A percentile compares a stretch with the other conserved stretches of the same genome.
These are phyloP conservation scores for Rhyzopertha dominica DNA, from an alignment of 1,140 invertebrate species.

Conservation along the genomic window DNA sequence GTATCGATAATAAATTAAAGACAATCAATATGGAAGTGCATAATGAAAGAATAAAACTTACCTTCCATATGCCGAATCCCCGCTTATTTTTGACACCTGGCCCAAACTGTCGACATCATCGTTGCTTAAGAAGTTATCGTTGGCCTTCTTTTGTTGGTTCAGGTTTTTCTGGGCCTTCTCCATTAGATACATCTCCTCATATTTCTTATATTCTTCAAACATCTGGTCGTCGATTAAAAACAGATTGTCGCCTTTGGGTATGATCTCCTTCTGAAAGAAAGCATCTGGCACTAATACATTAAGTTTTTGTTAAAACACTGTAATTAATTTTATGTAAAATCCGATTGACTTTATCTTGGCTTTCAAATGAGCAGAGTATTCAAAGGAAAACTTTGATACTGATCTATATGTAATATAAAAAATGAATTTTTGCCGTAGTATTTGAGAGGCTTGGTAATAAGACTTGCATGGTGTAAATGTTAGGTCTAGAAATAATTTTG, in stretches of 20 bases:
- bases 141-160: constrained; percentile 46
- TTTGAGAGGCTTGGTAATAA: too few species aligned
- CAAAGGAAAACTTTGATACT: too few species aligned
- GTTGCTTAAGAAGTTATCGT: too few species aligned
- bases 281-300: neutral
- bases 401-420: too few species aligned
- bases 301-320: neutral
- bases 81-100: too few species aligned
- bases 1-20: too few species aligned
- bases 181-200: constrained; percentile 47
- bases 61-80: constrained; percentile 67
- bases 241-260: constrained; percentile 28
- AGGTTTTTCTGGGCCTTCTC: constrained; percentile 37
- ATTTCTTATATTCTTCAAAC: constrained; percentile 51
- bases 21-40: neutral
- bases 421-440: too few species aligned
- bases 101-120: too few species aligned
- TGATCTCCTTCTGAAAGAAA: neutral
- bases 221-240: constrained; percentile 39
- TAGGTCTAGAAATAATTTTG: too few species aligned
- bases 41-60: constrained; percentile 38
- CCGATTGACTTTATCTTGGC: neutral
- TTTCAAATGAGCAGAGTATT: neutral
- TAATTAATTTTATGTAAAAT: neutral
- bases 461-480: too few species aligned